These are phyloP conservation scores for Bergia sp. DNA, from an alignment of 92 coral and sea anemone species.

Conservation along the genomic window DNA sequence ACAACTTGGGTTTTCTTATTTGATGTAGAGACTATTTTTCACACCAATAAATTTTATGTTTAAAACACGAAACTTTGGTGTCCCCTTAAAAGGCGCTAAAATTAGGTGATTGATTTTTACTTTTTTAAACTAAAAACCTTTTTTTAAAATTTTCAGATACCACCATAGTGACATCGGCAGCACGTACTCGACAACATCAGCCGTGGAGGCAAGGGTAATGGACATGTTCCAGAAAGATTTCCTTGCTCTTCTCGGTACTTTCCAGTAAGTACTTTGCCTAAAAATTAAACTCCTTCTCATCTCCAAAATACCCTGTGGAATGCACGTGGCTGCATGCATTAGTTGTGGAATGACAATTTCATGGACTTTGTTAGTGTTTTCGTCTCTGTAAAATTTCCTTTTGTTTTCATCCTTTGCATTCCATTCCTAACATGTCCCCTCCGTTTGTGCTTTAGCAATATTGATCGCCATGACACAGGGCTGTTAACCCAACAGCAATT, in stretches of 20 bases:
- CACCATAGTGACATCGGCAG: conserved; percentile 96
- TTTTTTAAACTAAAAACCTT: background rate
- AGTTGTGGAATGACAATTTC: no score
- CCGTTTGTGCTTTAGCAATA: conserved; percentile 67
- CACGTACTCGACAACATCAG: conserved; percentile 92
- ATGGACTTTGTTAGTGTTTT: no score
- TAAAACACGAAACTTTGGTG: background rate
- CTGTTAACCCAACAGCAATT: conserved; percentile 94
- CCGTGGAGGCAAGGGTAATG: conserved; percentile 92
- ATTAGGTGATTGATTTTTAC: background rate
- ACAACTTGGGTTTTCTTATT: no score
- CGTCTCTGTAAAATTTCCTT: no score
- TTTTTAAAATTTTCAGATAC: conserved; percentile 57
- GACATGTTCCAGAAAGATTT: conserved; percentile 94
- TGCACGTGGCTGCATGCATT: no score
- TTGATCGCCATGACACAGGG: conserved; percentile 88
- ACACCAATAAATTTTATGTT: no score
- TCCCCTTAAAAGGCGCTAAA: background rate
- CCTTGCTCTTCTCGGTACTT: conserved; percentile 91
- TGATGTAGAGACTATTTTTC: no score
- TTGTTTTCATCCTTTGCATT: background rate
- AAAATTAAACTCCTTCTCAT: background rate
- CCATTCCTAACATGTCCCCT: no score
- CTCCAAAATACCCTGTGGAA: no score
- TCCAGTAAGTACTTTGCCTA: conserved; percentile 74